A percentile compares a stretch with the other conserved stretches of the same genome.
phyloP scores from a whole-genome alignment of 2,113 vertebrate species.

The Anthoscopus minutus region DNA sequence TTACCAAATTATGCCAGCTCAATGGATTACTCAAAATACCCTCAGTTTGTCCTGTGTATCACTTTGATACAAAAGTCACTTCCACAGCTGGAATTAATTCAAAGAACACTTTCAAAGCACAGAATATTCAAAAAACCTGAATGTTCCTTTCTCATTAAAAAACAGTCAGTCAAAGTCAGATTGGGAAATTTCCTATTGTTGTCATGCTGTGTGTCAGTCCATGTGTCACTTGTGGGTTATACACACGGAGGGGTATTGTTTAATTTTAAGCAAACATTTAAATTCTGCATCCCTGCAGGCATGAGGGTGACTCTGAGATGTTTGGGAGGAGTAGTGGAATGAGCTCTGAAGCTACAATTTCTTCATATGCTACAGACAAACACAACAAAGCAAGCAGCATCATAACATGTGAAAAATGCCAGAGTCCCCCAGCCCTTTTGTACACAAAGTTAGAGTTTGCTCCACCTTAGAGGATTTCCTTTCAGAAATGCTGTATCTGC shows the following conservation, averaged over 20 bases:
- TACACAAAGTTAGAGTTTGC: background rate
- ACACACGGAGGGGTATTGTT: accelerated
- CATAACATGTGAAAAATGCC: background rate
- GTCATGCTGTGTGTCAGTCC: accelerated
- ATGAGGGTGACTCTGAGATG: background rate
- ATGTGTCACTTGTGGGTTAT: background rate
- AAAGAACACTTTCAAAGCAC: background rate
- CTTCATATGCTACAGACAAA: background rate
- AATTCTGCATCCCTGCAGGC: background rate
- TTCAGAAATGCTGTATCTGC: background rate
- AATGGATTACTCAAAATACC: background rate
- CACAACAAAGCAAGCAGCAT: background rate
- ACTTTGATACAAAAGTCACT: accelerated
- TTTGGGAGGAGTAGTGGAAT: background rate
- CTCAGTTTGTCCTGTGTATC: background rate
- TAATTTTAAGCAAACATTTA: background rate
- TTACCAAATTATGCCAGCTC: background rate
- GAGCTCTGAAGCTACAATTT: background rate
- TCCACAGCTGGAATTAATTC: background rate
- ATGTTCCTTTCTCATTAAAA: background rate
- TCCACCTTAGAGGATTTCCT: background rate
- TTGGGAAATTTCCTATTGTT: background rate
- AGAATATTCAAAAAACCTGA: background rate
- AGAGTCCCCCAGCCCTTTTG: background rate
- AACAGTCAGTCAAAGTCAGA: background rate